Conservation (phyloP, 64 coral and sea anemone genomes). For the Pachyseris speciosa region DNA sequence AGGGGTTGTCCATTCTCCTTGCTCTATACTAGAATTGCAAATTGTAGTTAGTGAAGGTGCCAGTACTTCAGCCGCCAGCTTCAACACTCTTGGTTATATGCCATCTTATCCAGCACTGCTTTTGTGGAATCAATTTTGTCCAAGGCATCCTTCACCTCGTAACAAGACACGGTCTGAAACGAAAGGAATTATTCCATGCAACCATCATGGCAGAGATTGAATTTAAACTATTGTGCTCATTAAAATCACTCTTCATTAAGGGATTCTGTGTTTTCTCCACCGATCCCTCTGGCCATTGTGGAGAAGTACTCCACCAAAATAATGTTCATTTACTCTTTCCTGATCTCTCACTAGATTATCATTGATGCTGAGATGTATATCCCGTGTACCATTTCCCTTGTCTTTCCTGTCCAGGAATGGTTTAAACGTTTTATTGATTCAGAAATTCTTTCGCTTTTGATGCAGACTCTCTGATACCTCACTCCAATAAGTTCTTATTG, state of each 20-base stretch:
- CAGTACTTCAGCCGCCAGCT: slow-evolving; percentile 20
- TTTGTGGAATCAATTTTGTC: neutral
- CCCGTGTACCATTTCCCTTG: neutral
- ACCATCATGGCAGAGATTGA: neutral
- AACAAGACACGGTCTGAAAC: slow-evolving; percentile 3
- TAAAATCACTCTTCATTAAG: neutral
- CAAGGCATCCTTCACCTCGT: slow-evolving; percentile 1
- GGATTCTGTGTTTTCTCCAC: neutral
- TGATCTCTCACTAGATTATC: neutral
- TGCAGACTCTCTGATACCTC: slow-evolving; percentile 10
- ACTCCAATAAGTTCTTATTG: slow-evolving; percentile 37
- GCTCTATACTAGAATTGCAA: neutral
- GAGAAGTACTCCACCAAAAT: slow-evolving; percentile 19
- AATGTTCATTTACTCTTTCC: slow-evolving; percentile 8
- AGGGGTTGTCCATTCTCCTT: neutral
- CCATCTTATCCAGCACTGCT: slow-evolving; percentile 25
- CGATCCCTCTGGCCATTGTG: slow-evolving; percentile 8
- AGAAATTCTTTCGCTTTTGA: slow-evolving; percentile 35
- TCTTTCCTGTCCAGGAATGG: slow-evolving; percentile 20
- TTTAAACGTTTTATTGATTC: slow-evolving; percentile 30
- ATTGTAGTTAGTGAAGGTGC: slow-evolving; percentile 16
- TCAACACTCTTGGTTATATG: slow-evolving; percentile 17
- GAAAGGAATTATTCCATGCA: neutral
- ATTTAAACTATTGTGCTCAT: slow-evolving; percentile 7
- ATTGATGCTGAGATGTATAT: neutral